Evolutionary conservation across 2,113 vertebrate species (phyloP).

Genomic region (Puntigrus tetrazona): DNA sequence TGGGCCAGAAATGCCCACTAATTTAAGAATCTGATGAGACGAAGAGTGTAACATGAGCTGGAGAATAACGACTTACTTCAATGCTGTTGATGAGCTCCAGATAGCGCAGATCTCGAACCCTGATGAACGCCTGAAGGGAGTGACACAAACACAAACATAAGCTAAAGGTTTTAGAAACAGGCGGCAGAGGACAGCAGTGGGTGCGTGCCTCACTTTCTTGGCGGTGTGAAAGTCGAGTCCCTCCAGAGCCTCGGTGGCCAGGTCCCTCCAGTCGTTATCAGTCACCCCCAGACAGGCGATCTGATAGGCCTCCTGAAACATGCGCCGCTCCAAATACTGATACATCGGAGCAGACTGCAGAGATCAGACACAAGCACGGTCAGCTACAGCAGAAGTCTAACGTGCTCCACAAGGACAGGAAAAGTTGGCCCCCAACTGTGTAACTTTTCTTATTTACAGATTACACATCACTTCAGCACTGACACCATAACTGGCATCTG

Average conservation of each 20-base stretch:
- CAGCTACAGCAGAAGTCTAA: neutral
- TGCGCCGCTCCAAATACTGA: conserved; percentile 93
- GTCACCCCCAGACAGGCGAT: conserved; percentile 97
- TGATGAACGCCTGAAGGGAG: conserved; percentile 86
- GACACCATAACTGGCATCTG: too few relatives aligned
- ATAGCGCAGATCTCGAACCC: conserved; percentile 92
- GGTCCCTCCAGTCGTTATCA: conserved; percentile 91
- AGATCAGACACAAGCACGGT: neutral
- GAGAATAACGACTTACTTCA: conserved; percentile 80
- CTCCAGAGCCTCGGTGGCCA: conserved; percentile 94
- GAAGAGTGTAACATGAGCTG: neutral
- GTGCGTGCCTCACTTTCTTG: conserved; percentile 81
- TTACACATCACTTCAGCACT: too few relatives aligned
- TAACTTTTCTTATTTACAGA: too few relatives aligned
- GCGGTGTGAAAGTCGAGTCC: conserved; percentile 96
- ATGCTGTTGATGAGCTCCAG: conserved; percentile 94
- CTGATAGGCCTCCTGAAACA: conserved; percentile 95
- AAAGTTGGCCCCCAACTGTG: neutral
- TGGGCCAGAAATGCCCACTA: neutral
- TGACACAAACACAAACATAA: neutral
- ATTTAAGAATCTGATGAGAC: neutral
- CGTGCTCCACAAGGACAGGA: neutral
- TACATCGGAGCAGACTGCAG: conserved; percentile 96
- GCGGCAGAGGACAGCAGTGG: neutral
- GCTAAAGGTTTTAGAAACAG: neutral